Conservation (phyloP, 2,797 vertebrate species). For the Smutsia gigantea region DNA sequence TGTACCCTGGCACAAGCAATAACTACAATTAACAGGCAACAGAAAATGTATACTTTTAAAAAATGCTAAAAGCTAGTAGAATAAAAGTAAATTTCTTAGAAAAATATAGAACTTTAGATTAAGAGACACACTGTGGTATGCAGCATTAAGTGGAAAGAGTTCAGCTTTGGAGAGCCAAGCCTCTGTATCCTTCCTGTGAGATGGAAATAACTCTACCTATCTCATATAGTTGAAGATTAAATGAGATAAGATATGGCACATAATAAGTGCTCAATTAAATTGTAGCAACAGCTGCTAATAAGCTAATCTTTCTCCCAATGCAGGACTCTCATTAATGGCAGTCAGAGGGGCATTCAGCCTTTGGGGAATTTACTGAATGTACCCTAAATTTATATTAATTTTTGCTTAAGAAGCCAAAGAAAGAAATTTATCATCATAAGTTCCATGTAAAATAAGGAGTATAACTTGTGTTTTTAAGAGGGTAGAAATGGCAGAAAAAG, state of each 20-base stretch:
- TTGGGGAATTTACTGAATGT: not conserved
- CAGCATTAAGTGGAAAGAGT: not conserved
- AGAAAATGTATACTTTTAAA: constrained; percentile 23
- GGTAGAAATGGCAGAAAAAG: not conserved
- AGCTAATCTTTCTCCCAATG: not conserved
- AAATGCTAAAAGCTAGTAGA: not conserved
- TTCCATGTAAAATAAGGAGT: constrained; percentile 6
- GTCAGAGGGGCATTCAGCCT: not conserved
- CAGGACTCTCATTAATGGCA: not conserved
- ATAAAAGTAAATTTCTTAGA: constrained; percentile 35
- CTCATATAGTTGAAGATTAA: constrained; percentile 19
- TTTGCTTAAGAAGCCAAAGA: not conserved
- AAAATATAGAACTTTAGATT: constrained; percentile 32
- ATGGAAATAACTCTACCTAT: constrained; percentile 35
- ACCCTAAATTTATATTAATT: constrained; percentile 4
- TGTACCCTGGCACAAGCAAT: not conserved
- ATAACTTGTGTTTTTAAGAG: not conserved
- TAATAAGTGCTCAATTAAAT: constrained; percentile 15
- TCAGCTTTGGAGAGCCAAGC: not conserved
- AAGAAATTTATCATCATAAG: constrained; percentile 26
- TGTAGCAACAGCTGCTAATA: not conserved
- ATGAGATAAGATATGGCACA: not conserved
- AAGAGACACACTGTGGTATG: not conserved
- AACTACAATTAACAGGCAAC: not conserved
- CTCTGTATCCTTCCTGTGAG: not conserved